These are phyloP conservation scores for Nomada flava DNA, from an alignment of 2,888 invertebrate species.

Conservation along the genomic window DNA sequence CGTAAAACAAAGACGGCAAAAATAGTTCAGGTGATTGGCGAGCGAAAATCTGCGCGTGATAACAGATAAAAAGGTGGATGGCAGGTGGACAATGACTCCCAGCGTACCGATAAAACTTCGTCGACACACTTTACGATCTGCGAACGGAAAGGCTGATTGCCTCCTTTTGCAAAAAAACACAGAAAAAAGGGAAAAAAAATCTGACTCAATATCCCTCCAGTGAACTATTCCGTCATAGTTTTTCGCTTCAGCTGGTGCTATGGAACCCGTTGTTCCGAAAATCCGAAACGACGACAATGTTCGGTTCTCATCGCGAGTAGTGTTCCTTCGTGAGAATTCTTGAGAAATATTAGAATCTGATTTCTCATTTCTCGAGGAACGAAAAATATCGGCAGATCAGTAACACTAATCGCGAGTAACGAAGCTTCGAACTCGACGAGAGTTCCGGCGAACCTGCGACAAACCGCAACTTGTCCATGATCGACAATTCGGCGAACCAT, in stretches of 20 bases:
- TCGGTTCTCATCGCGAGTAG: background rate
- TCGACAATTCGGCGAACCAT: slow-evolving; percentile 44
- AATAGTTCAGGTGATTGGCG: background rate
- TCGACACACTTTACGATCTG: slow-evolving; percentile 14
- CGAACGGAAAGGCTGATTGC: slow-evolving; percentile 24
- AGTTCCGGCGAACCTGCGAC: slow-evolving; percentile 29
- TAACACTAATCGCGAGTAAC: background rate
- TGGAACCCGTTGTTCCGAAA: background rate
- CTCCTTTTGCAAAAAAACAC: background rate
- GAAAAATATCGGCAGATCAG: too few species aligned
- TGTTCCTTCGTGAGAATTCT: too few species aligned
- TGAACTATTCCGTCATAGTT: background rate
- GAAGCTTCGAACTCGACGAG: slow-evolving; percentile 15
- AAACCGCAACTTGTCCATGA: slow-evolving; percentile 39
- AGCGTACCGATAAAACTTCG: slow-evolving; percentile 29
- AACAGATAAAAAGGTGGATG: slow-evolving; percentile 1
- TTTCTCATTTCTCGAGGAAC: too few species aligned
- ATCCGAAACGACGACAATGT: background rate
- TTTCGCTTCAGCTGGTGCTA: background rate
- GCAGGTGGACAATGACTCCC: slow-evolving; percentile 14
- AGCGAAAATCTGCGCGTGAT: background rate
- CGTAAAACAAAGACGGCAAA: background rate
- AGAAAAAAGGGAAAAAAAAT: background rate
- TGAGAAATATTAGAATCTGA: too few species aligned
- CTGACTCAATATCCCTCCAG: background rate